Evolutionary conservation across 2,113 vertebrate genomes (phyloP).

Genomic region (Charadrius vociferus): DNA sequence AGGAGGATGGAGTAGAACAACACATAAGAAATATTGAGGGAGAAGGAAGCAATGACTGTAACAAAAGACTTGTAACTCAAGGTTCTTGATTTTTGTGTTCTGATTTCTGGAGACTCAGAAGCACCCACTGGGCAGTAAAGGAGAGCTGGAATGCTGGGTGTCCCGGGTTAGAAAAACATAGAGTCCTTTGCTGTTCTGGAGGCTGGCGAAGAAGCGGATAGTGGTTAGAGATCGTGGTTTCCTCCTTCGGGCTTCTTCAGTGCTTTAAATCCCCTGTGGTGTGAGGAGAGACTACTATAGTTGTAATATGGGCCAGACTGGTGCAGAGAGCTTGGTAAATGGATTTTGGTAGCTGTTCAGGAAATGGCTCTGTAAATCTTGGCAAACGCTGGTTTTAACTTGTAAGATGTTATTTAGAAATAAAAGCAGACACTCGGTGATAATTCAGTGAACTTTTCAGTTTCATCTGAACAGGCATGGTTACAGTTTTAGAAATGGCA

Average conservation of each 20-base stretch:
- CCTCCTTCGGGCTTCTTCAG: too few relatives aligned
- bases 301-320: too few relatives aligned
- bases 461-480: not conserved
- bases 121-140: not conserved
- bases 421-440: not conserved
- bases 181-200: not conserved
- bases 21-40: accelerated
- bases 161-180: too few relatives aligned
- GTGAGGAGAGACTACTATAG: accelerated
- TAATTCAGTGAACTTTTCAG: not conserved
- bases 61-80: not conserved
- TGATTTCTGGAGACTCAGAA: not conserved
- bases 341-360: not conserved
- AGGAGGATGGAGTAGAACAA: not conserved
- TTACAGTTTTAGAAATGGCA: not conserved
- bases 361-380: not conserved
- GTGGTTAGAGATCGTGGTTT: too few relatives aligned
- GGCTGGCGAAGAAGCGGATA: not conserved
- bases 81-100: not conserved
- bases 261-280: not conserved
- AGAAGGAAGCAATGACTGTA: not conserved
- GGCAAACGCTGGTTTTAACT: not conserved
- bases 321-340: too few relatives aligned
- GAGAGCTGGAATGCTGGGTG: not conserved
- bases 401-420: not conserved